Conservation (phyloP, 2,888 invertebrate species). For the Ormyrus nitidulus region DNA sequence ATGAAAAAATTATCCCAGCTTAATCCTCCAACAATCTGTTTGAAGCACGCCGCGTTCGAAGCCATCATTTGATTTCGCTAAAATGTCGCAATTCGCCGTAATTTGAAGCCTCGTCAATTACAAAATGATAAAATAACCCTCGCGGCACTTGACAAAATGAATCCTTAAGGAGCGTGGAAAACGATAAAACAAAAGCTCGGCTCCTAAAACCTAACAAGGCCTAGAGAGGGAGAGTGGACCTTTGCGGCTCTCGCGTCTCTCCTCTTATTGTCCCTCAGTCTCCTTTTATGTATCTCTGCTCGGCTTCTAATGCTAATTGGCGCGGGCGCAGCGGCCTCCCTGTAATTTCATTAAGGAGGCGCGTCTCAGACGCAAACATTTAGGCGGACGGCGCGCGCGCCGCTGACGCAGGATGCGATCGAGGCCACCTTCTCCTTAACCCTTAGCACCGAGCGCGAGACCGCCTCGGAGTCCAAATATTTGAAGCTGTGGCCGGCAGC, state of each 20-base stretch:
- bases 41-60: too few species aligned
- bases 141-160: not conserved
- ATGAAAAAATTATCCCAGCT: too few species aligned
- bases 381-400: slow-evolving; percentile 4
- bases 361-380: slow-evolving; percentile 61
- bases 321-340: slow-evolving; percentile 63
- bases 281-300: not conserved
- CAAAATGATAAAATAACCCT: too few species aligned
- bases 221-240: not conserved
- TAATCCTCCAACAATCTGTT: too few species aligned
- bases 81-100: too few species aligned
- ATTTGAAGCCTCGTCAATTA: too few species aligned
- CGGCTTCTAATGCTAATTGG: slow-evolving; percentile 72
- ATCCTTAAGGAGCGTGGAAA: slow-evolving; percentile 3
- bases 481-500: not conserved
- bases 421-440: slow-evolving; percentile 16
- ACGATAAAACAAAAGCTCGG: slow-evolving; percentile 20
- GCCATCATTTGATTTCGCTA: too few species aligned
- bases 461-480: slow-evolving; percentile 1
- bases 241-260: slow-evolving; percentile 7
- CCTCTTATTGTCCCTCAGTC: slow-evolving; percentile 26
- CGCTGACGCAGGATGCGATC: slow-evolving; percentile 41
- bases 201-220: slow-evolving; percentile 38
- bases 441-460: not conserved
- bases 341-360: slow-evolving; percentile 73